Evolutionary conservation across 2,113 vertebrate genomes (phyloP).

Genomic region (Bos javanicus): DNA sequence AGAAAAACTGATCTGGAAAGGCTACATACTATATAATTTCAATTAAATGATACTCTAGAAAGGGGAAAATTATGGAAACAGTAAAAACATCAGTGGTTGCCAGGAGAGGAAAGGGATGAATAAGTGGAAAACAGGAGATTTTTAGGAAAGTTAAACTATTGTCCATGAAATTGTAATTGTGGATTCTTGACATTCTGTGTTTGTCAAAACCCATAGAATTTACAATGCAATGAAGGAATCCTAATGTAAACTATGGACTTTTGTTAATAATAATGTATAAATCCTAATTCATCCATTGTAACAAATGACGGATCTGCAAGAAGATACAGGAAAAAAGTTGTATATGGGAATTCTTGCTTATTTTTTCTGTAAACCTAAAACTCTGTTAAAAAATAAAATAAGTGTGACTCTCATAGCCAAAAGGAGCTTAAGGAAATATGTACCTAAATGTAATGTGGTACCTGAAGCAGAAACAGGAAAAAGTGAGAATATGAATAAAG

Average conservation of each 20-base stretch:
- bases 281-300: neutral
- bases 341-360: neutral
- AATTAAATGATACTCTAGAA: neutral
- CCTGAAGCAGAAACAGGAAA: neutral
- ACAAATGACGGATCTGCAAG: neutral
- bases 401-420: neutral
- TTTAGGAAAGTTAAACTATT: neutral
- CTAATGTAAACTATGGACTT: neutral
- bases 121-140: neutral
- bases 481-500: neutral
- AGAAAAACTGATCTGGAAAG: neutral
- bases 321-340: fast-evolving
- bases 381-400: neutral
- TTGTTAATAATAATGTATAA: neutral
- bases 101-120: neutral
- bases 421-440: neutral
- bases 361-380: neutral
- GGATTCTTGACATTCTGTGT: neutral
- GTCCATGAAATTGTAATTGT: neutral
- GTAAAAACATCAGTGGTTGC: neutral
- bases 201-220: neutral
- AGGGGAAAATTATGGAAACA: neutral
- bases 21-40: neutral
- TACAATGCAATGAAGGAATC: neutral
- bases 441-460: neutral